These are phyloP conservation scores for Gallinago undulata DNA, from an alignment of 2,113 vertebrate genomes.

Conservation along the genomic window DNA sequence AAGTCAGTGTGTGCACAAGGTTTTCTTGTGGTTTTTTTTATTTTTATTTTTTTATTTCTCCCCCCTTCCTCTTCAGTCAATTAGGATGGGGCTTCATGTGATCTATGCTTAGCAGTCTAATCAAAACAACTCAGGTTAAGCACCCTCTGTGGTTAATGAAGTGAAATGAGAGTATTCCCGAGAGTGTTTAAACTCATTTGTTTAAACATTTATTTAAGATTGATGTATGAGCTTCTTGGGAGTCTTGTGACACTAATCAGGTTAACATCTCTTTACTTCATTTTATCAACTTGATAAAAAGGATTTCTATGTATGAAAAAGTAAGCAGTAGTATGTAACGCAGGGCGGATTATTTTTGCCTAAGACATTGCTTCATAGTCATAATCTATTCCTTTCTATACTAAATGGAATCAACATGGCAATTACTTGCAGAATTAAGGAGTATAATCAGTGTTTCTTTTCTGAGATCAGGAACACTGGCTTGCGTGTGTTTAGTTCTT, in stretches of 20 bases:
- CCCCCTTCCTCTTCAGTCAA: background rate
- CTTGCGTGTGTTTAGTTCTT: background rate
- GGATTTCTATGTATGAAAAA: background rate
- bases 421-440: background rate
- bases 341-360: background rate
- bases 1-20: background rate
- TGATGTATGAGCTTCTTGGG: background rate
- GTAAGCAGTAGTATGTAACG: background rate
- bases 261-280: background rate
- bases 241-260: background rate
- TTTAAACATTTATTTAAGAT: background rate
- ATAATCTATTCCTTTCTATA: background rate
- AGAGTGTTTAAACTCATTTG: background rate
- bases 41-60: background rate
- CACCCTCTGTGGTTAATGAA: background rate
- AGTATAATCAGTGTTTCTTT: background rate
- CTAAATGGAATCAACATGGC: background rate
- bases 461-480: background rate
- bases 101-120: background rate
- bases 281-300: background rate
- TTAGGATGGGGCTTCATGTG: background rate
- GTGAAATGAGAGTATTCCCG: background rate
- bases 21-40: background rate
- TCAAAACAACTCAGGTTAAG: background rate
- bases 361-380: background rate